phyloP scores from a whole-genome alignment of 2,888 invertebrate genomes.

The Acanthosepion pharaonis region DNA sequence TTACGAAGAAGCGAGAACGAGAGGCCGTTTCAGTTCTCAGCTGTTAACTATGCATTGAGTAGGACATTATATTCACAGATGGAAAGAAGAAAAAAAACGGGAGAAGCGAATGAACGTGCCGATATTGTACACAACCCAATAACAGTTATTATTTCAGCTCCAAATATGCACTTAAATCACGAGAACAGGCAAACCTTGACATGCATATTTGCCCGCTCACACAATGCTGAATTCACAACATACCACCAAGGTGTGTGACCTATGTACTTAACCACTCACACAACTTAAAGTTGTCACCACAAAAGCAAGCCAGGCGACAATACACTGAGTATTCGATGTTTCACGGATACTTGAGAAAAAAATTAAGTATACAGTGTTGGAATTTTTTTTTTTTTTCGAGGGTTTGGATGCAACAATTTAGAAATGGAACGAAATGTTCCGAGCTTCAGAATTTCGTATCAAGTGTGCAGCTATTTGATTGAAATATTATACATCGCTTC shows the following conservation, averaged over 20 bases:
- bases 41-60: conserved; percentile 8
- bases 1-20: not conserved
- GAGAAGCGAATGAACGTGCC: conserved; percentile 37
- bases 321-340: not conserved
- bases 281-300: not conserved
- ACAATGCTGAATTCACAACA: conserved; percentile 33
- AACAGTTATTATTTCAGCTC: conserved; percentile 35
- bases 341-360: not conserved
- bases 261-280: not conserved
- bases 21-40: conserved; percentile 22
- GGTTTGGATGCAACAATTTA: not conserved
- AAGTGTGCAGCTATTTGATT: not conserved
- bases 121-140: conserved; percentile 38
- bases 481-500: not conserved
- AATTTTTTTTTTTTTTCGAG: not conserved
- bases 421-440: not conserved
- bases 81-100: not conserved
- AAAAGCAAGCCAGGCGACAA: not conserved
- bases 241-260: conserved; percentile 24
- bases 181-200: not conserved
- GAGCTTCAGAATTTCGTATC: too few species aligned
- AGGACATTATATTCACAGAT: not conserved
- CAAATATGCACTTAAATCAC: conserved; percentile 37
- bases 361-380: not conserved
- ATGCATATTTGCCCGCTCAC: not conserved